Percentiles rank a stretch among this genome's conserved stretches.
These are phyloP conservation scores for Leptobrachium ailaonicum DNA, from an alignment of 2,113 vertebrate genomes.

Conservation along the genomic window DNA sequence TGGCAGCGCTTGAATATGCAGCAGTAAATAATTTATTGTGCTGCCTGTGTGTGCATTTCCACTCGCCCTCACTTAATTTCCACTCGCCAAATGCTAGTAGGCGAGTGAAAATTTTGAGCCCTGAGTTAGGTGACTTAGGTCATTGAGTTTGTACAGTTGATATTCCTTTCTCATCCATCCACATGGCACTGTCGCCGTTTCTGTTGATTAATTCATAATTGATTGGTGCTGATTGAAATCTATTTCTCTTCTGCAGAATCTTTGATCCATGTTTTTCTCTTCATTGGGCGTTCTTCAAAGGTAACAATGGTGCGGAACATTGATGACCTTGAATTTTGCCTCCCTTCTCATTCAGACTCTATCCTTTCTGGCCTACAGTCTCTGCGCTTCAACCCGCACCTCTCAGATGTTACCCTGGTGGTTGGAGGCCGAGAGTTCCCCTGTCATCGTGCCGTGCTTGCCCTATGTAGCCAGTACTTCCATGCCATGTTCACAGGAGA, in stretches of 20 bases:
- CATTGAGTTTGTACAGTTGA: too few relatives aligned
- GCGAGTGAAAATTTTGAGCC: too few relatives aligned
- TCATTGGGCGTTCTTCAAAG: background rate
- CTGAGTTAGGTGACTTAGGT: too few relatives aligned
- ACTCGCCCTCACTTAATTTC: too few relatives aligned
- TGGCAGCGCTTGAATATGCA: too few relatives aligned
- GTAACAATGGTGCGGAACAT: conserved; percentile 87
- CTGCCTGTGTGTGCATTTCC: too few relatives aligned
- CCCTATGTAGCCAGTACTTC: conserved; percentile 93
- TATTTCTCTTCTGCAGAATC: background rate
- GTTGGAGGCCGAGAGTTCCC: conserved; percentile 80
- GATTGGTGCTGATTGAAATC: background rate
- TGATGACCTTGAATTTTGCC: conserved; percentile 90
- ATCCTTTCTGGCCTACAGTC: conserved; percentile 83
- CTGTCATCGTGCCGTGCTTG: conserved; percentile 89
- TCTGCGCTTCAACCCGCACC: conserved; percentile 81
- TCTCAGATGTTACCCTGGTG: conserved; percentile 83
- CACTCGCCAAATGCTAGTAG: too few relatives aligned
- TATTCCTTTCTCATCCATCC: too few relatives aligned
- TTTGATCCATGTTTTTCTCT: conserved; percentile 11
- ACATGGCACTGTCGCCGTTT: too few relatives aligned
- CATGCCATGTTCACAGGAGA: conserved; percentile 89
- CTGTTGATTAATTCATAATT: background rate
- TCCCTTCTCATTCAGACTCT: conserved; percentile 85
- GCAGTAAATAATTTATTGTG: too few relatives aligned